Conservation (phyloP, 2,113 vertebrate genomes). For the Stomatorhinus ivindoensis region DNA sequence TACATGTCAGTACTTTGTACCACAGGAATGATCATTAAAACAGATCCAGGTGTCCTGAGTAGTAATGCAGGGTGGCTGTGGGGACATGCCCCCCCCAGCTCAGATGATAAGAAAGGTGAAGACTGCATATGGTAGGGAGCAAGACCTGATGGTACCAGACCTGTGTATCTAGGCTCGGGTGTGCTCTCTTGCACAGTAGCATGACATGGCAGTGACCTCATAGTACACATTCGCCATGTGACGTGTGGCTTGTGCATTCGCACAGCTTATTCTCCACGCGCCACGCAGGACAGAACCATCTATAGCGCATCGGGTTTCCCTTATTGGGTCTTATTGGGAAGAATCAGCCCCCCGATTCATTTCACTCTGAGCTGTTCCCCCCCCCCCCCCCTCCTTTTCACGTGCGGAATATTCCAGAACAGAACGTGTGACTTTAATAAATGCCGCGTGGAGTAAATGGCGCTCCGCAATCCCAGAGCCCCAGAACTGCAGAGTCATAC, state of each 20-base stretch:
- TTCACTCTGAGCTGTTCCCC: not conserved
- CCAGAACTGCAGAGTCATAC: not conserved
- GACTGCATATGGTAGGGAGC: not conserved
- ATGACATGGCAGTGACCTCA: not conserved
- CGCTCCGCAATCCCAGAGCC: not conserved
- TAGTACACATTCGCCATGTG: too few relatives aligned
- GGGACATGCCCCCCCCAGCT: not conserved
- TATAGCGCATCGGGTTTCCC: not conserved
- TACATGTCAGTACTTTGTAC: not conserved
- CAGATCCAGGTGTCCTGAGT: not conserved
- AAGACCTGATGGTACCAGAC: not conserved
- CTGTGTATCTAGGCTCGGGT: not conserved
- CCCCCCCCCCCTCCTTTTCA: not conserved
- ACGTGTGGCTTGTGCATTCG: not conserved
- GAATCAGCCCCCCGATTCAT: not conserved
- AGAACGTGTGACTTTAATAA: conserved; percentile 12
- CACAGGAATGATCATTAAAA: not conserved
- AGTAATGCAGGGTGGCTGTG: not conserved
- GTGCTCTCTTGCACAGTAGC: not conserved
- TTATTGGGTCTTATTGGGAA: not conserved
- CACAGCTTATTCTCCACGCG: not conserved
- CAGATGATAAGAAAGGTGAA: not conserved
- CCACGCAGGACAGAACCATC: not conserved
- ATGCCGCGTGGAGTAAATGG: conserved; percentile 7
- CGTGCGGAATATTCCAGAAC: not conserved